These are phyloP conservation scores for Orthosia incerta DNA, from an alignment of 2,888 invertebrate species.

Conservation along the genomic window DNA sequence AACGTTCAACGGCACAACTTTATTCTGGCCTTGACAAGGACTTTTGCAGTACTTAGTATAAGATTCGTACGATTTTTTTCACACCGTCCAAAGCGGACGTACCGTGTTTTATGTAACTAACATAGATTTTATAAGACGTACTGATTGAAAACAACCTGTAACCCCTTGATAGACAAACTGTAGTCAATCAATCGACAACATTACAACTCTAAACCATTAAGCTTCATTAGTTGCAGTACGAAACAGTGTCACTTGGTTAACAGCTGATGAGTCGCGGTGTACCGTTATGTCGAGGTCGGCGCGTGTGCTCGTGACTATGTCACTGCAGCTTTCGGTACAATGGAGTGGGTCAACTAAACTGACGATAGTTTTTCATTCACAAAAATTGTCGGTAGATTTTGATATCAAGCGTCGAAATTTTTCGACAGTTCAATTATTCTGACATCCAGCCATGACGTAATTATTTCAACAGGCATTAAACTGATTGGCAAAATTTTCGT, in stretches of 20 bases:
- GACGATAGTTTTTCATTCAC: neutral
- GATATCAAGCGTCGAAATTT: no score
- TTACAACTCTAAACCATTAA: neutral
- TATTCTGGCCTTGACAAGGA: no score
- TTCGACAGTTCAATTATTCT: neutral
- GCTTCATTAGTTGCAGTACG: neutral
- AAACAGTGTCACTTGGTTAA: constrained; percentile 31
- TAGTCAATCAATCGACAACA: neutral
- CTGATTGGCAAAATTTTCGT: no score
- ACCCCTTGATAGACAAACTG: no score
- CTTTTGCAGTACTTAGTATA: no score
- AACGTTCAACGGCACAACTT: no score
- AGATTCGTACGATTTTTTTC: no score
- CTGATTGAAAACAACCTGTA: no score
- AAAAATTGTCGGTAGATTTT: neutral
- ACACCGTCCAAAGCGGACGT: no score
- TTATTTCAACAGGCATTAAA: neutral
- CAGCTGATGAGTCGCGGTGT: constrained; percentile 40
- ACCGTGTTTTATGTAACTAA: no score
- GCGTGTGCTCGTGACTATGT: constrained; percentile 38
- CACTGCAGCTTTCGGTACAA: neutral
- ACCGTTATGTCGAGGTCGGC: constrained; percentile 53
- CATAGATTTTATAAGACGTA: no score
- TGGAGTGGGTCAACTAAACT: constrained; percentile 26
- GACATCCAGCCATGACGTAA: neutral